These are phyloP conservation scores for Channa striata DNA, from an alignment of 2,797 vertebrate genomes.

Conservation along the genomic window DNA sequence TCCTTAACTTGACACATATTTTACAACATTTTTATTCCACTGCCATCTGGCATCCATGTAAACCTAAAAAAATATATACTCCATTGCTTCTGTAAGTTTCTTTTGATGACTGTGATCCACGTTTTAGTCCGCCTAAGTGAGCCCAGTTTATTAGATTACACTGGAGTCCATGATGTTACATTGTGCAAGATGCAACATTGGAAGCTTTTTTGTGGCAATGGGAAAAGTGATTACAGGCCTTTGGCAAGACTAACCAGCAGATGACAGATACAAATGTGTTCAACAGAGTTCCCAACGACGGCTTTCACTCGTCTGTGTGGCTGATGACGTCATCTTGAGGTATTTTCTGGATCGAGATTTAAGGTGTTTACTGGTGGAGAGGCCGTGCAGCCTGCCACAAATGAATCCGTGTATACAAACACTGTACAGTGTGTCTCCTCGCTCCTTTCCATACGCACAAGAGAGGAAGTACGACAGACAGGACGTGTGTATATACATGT, in stretches of 20 bases:
- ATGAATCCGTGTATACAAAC: slow-evolving; percentile 30
- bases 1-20: neutral
- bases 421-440: neutral
- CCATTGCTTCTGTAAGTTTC: slow-evolving; percentile 36
- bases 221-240: slow-evolving; percentile 64
- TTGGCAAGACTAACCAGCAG: slow-evolving; percentile 66
- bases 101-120: slow-evolving; percentile 49
- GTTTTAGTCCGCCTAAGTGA: slow-evolving; percentile 46
- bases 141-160: slow-evolving; percentile 64
- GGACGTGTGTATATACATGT: neutral
- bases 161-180: slow-evolving; percentile 55
- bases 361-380: slow-evolving; percentile 40
- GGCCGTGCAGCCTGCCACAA: slow-evolving; percentile 7
- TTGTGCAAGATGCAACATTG: slow-evolving; percentile 52
- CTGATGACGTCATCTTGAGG: slow-evolving; percentile 43
- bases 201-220: slow-evolving; percentile 57
- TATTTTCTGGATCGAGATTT: slow-evolving; percentile 55
- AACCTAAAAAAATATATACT: slow-evolving; percentile 35
- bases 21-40: slow-evolving; percentile 8
- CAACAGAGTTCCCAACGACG: slow-evolving; percentile 55
- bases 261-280: slow-evolving; percentile 67
- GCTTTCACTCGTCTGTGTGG: slow-evolving; percentile 43
- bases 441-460: neutral
- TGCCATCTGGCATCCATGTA: slow-evolving; percentile 30
- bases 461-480: neutral